Conservation (phyloP, 2,113 vertebrate species). For the Leptodactylus fuscus region DNA sequence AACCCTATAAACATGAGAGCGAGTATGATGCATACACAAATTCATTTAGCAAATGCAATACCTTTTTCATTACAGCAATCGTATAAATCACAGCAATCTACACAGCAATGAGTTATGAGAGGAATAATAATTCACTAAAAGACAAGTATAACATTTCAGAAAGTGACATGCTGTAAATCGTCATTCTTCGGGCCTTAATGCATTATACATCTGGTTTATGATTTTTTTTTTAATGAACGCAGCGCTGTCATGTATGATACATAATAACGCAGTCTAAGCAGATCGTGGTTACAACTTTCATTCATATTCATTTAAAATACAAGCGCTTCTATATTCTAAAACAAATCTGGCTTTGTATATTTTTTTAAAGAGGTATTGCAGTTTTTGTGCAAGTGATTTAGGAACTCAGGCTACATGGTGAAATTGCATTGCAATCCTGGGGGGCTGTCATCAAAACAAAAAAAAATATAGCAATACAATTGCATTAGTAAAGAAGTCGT, state of each 20-base stretch:
- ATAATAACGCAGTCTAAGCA: not conserved
- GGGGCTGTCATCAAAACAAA: too few species aligned
- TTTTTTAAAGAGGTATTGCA: not conserved
- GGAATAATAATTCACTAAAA: not conserved
- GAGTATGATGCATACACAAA: not conserved
- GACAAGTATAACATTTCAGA: not conserved
- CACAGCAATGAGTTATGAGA: not conserved
- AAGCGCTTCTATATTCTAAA: too few species aligned
- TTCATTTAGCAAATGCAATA: conserved; percentile 10
- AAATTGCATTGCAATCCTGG: too few species aligned
- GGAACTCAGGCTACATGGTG: too few species aligned
- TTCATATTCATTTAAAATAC: not conserved
- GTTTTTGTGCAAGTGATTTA: not conserved
- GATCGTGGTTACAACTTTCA: not conserved
- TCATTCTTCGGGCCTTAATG: conserved; percentile 1
- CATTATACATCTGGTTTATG: not conserved
- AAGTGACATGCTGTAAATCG: conserved; percentile 4
- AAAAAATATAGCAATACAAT: too few species aligned
- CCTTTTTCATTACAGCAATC: conserved; percentile 22
- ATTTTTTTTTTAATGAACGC: not conserved
- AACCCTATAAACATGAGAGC: not conserved
- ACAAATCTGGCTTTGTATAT: not conserved
- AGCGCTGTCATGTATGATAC: not conserved
- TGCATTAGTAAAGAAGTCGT: too few species aligned
- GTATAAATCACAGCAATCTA: conserved; percentile 1